Evolutionary conservation across 1,140 invertebrate genomes (phyloP).

Genomic region (Calliopsis andreniformis): DNA sequence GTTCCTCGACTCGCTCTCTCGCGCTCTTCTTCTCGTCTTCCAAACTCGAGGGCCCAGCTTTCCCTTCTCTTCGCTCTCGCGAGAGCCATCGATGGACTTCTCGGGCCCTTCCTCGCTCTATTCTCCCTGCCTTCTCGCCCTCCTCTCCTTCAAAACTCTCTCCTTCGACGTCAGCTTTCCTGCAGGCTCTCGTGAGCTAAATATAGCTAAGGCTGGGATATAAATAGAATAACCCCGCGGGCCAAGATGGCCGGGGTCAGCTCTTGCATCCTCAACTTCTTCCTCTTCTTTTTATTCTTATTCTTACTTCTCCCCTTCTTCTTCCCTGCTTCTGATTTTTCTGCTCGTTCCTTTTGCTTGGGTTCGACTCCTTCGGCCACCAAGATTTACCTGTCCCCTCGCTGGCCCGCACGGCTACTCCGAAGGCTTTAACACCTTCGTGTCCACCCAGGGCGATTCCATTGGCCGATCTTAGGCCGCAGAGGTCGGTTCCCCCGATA

Average conservation of each 20-base stretch:
- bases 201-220: conserved; percentile 72
- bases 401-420: conserved; percentile 27
- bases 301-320: conserved; percentile 12
- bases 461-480: conserved; percentile 43
- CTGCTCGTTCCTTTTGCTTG: conserved; percentile 26
- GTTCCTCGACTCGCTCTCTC: conserved; percentile 32
- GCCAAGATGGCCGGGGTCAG: conserved; percentile 65
- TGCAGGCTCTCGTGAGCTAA: conserved; percentile 69
- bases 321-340: conserved; percentile 33
- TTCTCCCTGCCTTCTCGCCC: conserved; percentile 25
- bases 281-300: conserved; percentile 18
- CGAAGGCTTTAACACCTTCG: conserved; percentile 49
- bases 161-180: conserved; percentile 58
- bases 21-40: conserved; percentile 19
- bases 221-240: conserved; percentile 74
- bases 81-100: background rate
- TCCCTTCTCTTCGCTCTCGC: conserved; percentile 2
- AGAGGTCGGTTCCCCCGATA: conserved; percentile 60
- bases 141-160: conserved; percentile 50
- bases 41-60: conserved; percentile 14
- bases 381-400: conserved; percentile 55
- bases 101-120: conserved; percentile 16
- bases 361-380: conserved; percentile 10
- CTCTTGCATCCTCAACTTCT: conserved; percentile 27
- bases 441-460: conserved; percentile 27